phyloP scores from a whole-genome alignment of 2,797 vertebrate genomes.

The Myotis myotis region DNA sequence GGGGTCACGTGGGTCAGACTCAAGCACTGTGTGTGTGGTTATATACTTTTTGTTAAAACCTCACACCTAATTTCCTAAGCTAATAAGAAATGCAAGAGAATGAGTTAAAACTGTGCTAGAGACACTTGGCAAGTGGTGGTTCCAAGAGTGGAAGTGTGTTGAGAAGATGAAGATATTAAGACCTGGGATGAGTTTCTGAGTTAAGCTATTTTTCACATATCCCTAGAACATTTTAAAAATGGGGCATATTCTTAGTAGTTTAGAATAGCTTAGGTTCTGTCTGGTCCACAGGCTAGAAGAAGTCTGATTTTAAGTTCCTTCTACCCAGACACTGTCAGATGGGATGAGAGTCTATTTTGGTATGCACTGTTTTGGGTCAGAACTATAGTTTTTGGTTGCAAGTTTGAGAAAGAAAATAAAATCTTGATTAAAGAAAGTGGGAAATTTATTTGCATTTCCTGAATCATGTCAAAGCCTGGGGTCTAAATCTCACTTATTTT shows the following conservation, averaged over 20 bases:
- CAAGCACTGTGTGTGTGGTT: not conserved
- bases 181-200: not conserved
- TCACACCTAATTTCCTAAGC: not conserved
- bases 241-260: not conserved
- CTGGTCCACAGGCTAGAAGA: not conserved
- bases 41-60: not conserved
- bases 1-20: not conserved
- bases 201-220: not conserved
- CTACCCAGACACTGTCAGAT: not conserved
- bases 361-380: not conserved
- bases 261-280: not conserved
- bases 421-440: not conserved
- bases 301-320: not conserved
- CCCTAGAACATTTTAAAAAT: not conserved
- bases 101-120: not conserved
- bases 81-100: not conserved
- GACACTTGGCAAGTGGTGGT: not conserved
- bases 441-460: not conserved
- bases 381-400: not conserved
- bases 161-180: not conserved
- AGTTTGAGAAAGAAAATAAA: conserved; percentile 18
- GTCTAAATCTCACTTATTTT: not conserved
- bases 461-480: not conserved
- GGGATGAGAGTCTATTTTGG: not conserved
- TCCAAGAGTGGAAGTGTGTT: not conserved